phyloP scores from a whole-genome alignment of 2,113 vertebrate species.

The Leiothrix lutea region DNA sequence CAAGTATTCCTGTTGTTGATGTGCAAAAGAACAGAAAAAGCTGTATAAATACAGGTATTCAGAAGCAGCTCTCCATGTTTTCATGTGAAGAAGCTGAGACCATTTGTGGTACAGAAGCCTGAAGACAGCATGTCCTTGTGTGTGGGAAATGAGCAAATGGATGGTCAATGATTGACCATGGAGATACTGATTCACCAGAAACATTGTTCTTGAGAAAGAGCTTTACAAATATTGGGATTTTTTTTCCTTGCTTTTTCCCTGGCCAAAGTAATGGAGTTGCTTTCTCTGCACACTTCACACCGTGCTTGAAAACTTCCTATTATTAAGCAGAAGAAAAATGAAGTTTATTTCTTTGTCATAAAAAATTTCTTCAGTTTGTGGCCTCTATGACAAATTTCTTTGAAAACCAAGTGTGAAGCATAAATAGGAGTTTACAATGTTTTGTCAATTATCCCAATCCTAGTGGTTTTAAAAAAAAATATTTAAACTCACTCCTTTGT shows the following conservation, averaged over 20 bases:
- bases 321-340: not conserved
- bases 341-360: not conserved
- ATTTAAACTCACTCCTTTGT: not conserved
- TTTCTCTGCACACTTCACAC: not conserved
- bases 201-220: not conserved
- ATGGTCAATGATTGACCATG: not conserved
- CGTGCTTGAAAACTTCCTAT: not conserved
- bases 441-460: not conserved
- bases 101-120: not conserved
- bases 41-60: not conserved
- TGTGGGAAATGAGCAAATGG: not conserved
- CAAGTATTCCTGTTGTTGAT: not conserved
- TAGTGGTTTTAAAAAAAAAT: not conserved
- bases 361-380: not conserved
- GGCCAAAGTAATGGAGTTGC: not conserved
- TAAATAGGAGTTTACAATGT: not conserved
- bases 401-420: not conserved
- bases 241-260: not conserved
- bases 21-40: not conserved
- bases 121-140: not conserved
- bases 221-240: fast-evolving
- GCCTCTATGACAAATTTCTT: not conserved
- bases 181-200: not conserved
- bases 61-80: not conserved
- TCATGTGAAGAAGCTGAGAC: not conserved